Base-by-base conservation (phyloP, 2,113 vertebrate species). In the Neodon shergylaensis region DNA sequence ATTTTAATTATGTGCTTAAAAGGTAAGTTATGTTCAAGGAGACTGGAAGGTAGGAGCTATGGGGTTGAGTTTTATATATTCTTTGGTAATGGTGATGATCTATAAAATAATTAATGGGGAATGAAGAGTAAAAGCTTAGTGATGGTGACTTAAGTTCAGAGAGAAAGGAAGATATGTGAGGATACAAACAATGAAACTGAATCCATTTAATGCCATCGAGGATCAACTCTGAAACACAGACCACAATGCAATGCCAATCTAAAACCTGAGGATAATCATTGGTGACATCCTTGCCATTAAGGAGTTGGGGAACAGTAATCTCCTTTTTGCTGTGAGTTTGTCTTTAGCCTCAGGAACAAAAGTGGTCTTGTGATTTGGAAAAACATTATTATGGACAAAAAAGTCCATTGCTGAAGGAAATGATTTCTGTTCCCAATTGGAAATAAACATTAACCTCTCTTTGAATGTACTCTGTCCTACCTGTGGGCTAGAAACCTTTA, bases 1-100 rank as follows among this genome's bases (percentile, higher is more conserved):
- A 70, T 94, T 95, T 78, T n/a, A 94, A 70, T 85, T 90, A 39
- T 36, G 22, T 74, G 2, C 61, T 94, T 92, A 14, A 52, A 95
- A 94, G 77, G 6, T 58, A 83, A 86, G 36, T 85, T 88, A 36
- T 86, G 19, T 58, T 31, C 16, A 74, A 92, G 58, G 33, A 88
- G 24, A 36, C 6, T 28, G 24, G 31, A 52, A 74, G 58, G 21
- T 39, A 11, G 17, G 6, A 42, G 52, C 74, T 89, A 47, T 42
- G 28, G 17, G 54, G 0, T 61, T 83, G 8, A 61, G 11, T 21
- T 88, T 39, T 88, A 13, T 76, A 52, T 81, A 47, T 44, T 91
- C 74, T 33, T 61, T 16, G 72, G 10, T 88, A n/a, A 44, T 61
- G 13, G 2, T 12, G 61, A 61, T 79, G 92, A 7, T 47, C 76